Percentiles rank a stretch among this genome's conserved stretches.
Evolutionary conservation across 2,797 vertebrate species (phyloP).

Genomic region (Lophius americanus): DNA sequence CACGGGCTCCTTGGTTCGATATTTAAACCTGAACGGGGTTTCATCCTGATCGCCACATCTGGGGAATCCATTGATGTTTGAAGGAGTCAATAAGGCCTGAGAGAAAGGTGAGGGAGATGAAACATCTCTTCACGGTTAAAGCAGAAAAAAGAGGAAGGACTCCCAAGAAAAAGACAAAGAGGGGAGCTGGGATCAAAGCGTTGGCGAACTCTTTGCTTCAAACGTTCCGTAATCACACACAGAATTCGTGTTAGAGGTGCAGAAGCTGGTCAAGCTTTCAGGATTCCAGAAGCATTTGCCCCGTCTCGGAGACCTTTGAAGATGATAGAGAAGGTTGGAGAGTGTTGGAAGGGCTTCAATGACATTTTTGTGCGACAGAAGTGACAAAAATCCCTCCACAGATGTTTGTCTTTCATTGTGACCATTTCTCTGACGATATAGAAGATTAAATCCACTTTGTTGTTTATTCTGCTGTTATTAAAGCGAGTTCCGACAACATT

Average conservation of each 20-base stretch:
- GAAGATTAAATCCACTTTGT: slow-evolving; percentile 55
- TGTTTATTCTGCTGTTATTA: slow-evolving; percentile 47
- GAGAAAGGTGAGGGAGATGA: slow-evolving; percentile 17
- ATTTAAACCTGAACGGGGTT: slow-evolving; percentile 41
- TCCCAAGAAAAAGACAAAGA: background rate
- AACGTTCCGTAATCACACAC: slow-evolving; percentile 39
- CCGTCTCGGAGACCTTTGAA: slow-evolving; percentile 72
- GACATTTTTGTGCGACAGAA: slow-evolving; percentile 61
- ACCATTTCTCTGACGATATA: slow-evolving; percentile 34
- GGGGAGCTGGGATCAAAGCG: slow-evolving; percentile 32
- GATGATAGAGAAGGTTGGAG: slow-evolving; percentile 59
- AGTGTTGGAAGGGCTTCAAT: slow-evolving; percentile 42
- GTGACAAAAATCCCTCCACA: slow-evolving; percentile 59
- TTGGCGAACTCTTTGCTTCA: slow-evolving; percentile 47
- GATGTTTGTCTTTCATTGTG: slow-evolving; percentile 43
- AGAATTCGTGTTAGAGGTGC: slow-evolving; percentile 60
- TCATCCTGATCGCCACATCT: slow-evolving; percentile 30
- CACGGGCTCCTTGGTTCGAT: slow-evolving; percentile 37
- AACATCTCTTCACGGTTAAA: background rate
- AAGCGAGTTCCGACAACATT: slow-evolving; percentile 13
- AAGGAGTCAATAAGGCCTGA: slow-evolving; percentile 30
- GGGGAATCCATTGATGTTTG: slow-evolving; percentile 34
- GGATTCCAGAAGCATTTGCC: slow-evolving; percentile 63
- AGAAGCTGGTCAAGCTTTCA: slow-evolving; percentile 56
- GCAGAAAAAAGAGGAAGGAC: background rate